Percentiles rank a stretch among this genome's conserved stretches.
Conservation (phyloP, 2,797 vertebrate genomes). For the Dermochelys coriacea region DNA sequence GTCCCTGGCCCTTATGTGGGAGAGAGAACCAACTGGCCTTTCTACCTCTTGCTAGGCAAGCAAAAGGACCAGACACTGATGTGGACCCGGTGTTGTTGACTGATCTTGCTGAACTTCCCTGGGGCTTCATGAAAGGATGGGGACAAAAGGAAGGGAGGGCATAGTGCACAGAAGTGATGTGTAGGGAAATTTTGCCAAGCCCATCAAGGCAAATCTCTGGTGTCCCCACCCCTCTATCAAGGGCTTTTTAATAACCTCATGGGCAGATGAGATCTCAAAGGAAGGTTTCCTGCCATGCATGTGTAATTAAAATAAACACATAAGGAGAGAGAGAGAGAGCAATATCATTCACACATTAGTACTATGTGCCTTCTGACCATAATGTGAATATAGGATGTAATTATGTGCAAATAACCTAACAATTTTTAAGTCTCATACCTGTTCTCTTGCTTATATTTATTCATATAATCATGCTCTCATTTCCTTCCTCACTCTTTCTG, state of each 20-base stretch:
- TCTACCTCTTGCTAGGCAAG: not conserved
- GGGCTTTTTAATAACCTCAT: not conserved
- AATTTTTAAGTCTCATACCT: not conserved
- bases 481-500: not conserved
- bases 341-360: not conserved
- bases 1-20: not conserved
- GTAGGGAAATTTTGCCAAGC: constrained; percentile 52
- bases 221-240: not conserved
- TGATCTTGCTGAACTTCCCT: not conserved
- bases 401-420: not conserved
- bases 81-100: not conserved
- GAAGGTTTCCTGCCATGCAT: not conserved
- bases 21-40: not conserved
- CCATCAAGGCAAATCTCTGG: constrained; percentile 44
- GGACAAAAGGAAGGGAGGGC: not conserved
- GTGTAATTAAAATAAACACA: not conserved
- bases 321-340: not conserved
- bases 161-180: not conserved
- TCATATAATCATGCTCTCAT: not conserved
- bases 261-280: not conserved
- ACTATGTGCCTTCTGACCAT: not conserved
- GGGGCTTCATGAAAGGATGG: not conserved
- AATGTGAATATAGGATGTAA: not conserved
- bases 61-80: not conserved
- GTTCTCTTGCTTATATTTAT: not conserved